phyloP scores from a whole-genome alignment of 2,113 vertebrate species.

The Aphelocoma coerulescens region DNA sequence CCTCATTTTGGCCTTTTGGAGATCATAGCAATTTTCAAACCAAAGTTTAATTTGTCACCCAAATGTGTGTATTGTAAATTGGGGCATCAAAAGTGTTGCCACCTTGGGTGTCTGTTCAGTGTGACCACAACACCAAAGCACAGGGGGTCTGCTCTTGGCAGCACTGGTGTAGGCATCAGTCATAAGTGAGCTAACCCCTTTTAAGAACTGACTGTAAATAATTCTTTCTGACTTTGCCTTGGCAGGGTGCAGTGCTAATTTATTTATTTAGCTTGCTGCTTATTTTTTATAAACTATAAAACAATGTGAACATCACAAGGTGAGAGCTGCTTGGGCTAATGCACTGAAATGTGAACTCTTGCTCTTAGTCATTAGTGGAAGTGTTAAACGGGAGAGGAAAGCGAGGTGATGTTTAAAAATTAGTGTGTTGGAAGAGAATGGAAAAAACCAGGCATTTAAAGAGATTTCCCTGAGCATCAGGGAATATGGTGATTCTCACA shows the following conservation, averaged over 20 bases:
- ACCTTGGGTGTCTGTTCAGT: neutral
- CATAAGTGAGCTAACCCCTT: neutral
- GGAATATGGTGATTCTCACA: neutral
- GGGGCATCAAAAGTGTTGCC: neutral
- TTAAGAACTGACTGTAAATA: neutral
- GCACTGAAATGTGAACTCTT: neutral
- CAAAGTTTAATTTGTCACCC: neutral
- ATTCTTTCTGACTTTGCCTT: neutral
- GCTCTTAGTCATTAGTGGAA: neutral
- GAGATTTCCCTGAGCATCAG: neutral
- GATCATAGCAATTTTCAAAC: neutral
- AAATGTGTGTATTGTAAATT: neutral
- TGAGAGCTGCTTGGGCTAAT: neutral
- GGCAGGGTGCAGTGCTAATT: neutral
- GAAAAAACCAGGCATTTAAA: neutral
- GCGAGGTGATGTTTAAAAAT: neutral
- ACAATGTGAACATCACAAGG: neutral
- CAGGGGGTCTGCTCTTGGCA: neutral
- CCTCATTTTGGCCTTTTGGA: neutral
- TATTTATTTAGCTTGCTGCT: neutral
- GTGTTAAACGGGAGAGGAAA: neutral
- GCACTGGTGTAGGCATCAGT: neutral
- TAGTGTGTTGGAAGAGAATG: neutral
- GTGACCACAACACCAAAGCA: rapidly evolving
- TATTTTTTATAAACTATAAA: neutral